A percentile compares a stretch with the other conserved stretches of the same genome.
phyloP scores from a whole-genome alignment of 2,888 invertebrate genomes.

The Proisotoma minuta region DNA sequence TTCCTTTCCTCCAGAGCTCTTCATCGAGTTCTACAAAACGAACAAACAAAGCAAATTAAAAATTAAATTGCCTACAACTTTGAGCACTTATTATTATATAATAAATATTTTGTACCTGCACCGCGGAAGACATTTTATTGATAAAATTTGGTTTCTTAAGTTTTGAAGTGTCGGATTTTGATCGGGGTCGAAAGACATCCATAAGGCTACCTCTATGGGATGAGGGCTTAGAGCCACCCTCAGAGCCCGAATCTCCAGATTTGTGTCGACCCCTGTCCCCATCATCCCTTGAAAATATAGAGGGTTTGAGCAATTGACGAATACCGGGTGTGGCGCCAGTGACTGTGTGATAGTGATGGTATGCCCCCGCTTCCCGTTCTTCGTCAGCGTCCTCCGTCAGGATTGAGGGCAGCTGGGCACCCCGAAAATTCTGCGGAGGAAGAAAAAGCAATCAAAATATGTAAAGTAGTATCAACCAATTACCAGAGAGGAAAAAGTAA shows the following conservation, averaged over 20 bases:
- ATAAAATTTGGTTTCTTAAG: constrained; percentile 62
- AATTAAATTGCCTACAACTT: neutral
- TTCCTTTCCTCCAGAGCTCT: constrained; percentile 48
- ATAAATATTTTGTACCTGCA: too few relatives aligned
- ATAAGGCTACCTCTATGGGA: constrained; percentile 60
- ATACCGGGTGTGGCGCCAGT: constrained; percentile 57
- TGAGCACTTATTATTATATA: too few relatives aligned
- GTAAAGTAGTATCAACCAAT: neutral
- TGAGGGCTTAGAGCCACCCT: constrained; percentile 34
- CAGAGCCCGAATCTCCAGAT: constrained; percentile 50
- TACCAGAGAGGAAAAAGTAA: too few relatives aligned
- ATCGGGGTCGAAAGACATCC: constrained; percentile 72
- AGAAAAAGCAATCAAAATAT: neutral
- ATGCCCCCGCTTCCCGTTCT: constrained; percentile 40
- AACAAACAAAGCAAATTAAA: neutral
- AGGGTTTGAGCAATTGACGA: constrained; percentile 54
- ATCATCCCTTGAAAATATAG: constrained; percentile 45
- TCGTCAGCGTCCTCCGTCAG: constrained; percentile 55
- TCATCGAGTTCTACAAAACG: constrained; percentile 61
- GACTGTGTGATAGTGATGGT: constrained; percentile 46
- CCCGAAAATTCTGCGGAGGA: constrained; percentile 59
- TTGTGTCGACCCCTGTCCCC: constrained; percentile 50
- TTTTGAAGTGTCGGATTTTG: constrained; percentile 68
- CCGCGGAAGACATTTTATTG: constrained; percentile 69
- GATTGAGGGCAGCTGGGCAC: constrained; percentile 60